Evolutionary conservation across 2,797 vertebrate genomes (phyloP), one percentile per base, ranked within the genome.

Genomic region (Lerista edwardsae): DNA sequence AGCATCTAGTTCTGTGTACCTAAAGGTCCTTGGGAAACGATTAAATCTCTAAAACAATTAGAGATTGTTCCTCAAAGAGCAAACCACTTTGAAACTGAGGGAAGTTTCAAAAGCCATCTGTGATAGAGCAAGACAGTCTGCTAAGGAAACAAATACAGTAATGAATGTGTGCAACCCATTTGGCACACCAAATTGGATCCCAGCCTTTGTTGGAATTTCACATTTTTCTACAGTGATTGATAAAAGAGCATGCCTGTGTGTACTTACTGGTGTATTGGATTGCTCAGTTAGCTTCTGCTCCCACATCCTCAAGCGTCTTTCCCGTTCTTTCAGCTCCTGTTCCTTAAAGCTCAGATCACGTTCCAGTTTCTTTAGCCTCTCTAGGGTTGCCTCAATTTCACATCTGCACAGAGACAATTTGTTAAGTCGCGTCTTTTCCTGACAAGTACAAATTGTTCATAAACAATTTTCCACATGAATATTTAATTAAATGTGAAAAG

Each of bases 331-430:
- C 89, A 99, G 96, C 91, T 98, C 98, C 95, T 99, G 98, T 94
- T 99, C 99, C 95, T 99, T 99, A 93, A 96, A 98, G 95, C 98
- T 99, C 95, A 99, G 96, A 95, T 99, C 98, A 91, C 98, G 97
- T 95, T 99, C 99, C 95, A 99, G 96, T 96, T 97, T 99, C 97
- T 99, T 99, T 91, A 99, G 97, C 82, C 98, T 96, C 91, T 99
- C 98, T 62, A 99, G 97, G 59, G 98, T 99, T 82, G 98, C 98
- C 94, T 99, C 99, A 82, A 99, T 99, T 96, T 99, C 99, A 93
- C 96, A 98, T 96, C 99, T 99, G 94, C 84, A 92, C 2, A 74
- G 86, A 90, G 87, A 94, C 83, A 94, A 94, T 85, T 83, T 93
- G 87, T 93, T 94, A 92, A 67, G 29, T 90, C 90, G 91, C 87